Conservation (phyloP, 1,140 invertebrate species). For the Drosophila saltans region DNA sequence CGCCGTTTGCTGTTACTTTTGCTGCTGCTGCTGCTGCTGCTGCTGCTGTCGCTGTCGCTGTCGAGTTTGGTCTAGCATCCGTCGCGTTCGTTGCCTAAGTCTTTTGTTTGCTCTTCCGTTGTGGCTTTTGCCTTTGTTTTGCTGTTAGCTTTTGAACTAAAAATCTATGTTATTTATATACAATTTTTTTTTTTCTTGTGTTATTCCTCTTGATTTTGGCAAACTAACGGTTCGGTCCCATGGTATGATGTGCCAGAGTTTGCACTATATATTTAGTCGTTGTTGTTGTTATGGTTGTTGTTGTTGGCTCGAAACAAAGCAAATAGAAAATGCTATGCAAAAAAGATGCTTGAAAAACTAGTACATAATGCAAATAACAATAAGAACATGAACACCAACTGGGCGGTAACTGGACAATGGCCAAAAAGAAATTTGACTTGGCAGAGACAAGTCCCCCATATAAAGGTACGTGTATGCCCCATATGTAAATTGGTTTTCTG, state of each 20-base stretch:
- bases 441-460: conserved; percentile 10
- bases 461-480: conserved; percentile 18
- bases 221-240: conserved; percentile 54
- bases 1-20: conserved; percentile 30
- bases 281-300: conserved; percentile 11
- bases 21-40: conserved; percentile 7
- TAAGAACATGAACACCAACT: conserved; percentile 15
- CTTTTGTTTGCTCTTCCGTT: conserved; percentile 67
- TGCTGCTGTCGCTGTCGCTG: neutral
- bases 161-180: conserved; percentile 35
- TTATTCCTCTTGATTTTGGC: conserved; percentile 34
- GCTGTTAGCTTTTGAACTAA: conserved; percentile 12
- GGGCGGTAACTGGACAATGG: conserved; percentile 48
- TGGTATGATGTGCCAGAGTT: conserved; percentile 53
- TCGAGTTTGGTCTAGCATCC: conserved; percentile 11
- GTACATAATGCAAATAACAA: conserved; percentile 60
- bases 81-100: conserved; percentile 61
- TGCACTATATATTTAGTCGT: conserved; percentile 49
- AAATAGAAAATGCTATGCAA: conserved; percentile 59
- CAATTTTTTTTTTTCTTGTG: conserved; percentile 9
- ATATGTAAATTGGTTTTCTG: conserved; percentile 14
- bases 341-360: conserved; percentile 29
- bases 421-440: conserved; percentile 37
- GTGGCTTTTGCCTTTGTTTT: conserved; percentile 18
- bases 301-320: conserved; percentile 35